phyloP scores from a whole-genome alignment of 2,113 vertebrate species.

The Potamarius usumacintae region DNA sequence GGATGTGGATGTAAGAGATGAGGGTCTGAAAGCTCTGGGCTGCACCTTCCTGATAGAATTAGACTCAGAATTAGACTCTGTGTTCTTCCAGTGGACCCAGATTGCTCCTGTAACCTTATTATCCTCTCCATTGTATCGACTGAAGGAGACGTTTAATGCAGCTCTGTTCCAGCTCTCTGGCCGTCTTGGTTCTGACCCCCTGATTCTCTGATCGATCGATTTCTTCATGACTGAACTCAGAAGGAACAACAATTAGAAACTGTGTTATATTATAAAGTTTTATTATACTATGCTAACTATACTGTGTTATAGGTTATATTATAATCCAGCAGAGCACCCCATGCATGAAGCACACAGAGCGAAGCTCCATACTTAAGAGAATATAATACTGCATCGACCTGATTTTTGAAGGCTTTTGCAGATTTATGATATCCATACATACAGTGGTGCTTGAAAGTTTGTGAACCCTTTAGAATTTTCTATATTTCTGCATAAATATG shows the following conservation, averaged over 20 bases:
- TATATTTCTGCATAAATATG: no score
- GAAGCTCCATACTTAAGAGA: no score
- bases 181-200: slow-evolving; percentile 9
- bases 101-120: slow-evolving; percentile 56
- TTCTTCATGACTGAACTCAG: background rate
- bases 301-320: no score
- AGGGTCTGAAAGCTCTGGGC: slow-evolving; percentile 14
- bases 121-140: slow-evolving; percentile 48
- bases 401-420: no score
- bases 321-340: no score
- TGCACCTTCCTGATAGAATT: slow-evolving; percentile 57
- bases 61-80: slow-evolving; percentile 47
- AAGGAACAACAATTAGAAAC: background rate
- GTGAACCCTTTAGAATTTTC: no score
- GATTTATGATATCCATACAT: no score
- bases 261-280: background rate
- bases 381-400: no score
- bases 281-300: no score
- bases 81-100: slow-evolving; percentile 56
- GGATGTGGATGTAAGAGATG: background rate
- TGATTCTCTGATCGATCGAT: background rate
- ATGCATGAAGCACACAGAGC: no score
- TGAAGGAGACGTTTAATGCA: slow-evolving; percentile 42
- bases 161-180: slow-evolving; percentile 37
- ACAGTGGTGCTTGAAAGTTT: no score